Base-by-base conservation (phyloP, 2,113 vertebrate species). In the Cynocephalus volans region DNA sequence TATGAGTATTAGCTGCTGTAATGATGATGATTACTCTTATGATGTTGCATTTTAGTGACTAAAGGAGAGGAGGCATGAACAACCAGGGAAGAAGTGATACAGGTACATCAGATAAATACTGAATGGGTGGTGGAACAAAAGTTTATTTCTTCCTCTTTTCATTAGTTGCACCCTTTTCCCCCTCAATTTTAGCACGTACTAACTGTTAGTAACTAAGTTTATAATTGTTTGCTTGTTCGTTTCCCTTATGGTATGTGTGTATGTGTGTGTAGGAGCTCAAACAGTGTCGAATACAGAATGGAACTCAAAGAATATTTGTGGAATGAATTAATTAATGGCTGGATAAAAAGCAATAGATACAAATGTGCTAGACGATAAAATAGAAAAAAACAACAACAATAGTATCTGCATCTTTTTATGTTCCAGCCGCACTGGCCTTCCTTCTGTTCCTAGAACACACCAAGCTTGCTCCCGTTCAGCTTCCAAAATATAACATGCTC, bases 401-500 rank as follows among this genome's bases (percentile, higher is more conserved):
- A 45, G 13, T 52, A 52, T 92, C 60, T 96, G 45, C 41, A 13
- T 76, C 33, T 6, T 54, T 92, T 62, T 93, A 62, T 75, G 33
- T 81, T 75, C 62, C 50, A 69, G 45, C 50, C 19, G 88, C 45
- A 48, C n/a, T 60, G 41, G 12, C 77, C 48, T 95, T 77, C 56
- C 41, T 87, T 84, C 36, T 83, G 41, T 92, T 93, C 54, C 48
- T 54, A 70, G 72, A 81, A 81, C 50, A 93, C n/a, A 77, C 18
- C 24, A 88, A 72, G 24, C 8, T 96, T 93, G n/a, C 89, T 88
- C 48, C 52, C 91, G 50, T 80, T 91, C 54, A 91, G 36, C 56
- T 77, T 96, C 24, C 24, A 95, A 90, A 96, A 88, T 93, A 96
- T 72, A 76, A 81, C 85, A 52, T 80, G 17, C 36, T 88, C 60